Conservation (phyloP, 2,113 vertebrate species). For the Mesembrinibis cayennensis region DNA sequence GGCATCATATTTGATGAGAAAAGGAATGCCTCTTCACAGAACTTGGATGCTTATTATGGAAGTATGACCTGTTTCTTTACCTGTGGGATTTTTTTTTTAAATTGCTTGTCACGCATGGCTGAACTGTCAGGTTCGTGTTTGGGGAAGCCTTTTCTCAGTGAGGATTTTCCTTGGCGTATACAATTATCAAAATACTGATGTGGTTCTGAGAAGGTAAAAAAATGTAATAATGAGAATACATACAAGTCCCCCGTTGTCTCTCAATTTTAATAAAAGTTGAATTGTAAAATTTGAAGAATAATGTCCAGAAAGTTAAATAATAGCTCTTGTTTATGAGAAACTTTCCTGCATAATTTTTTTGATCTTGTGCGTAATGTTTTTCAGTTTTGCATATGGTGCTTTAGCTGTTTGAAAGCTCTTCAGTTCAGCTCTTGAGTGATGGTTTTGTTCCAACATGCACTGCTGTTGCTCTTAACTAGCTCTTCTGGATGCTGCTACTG, state of each 20-base stretch:
- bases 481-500: not conserved
- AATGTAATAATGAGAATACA: not conserved
- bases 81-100: not conserved
- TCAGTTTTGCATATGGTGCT: not conserved
- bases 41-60: not conserved
- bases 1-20: not conserved
- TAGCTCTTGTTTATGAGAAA: not conserved
- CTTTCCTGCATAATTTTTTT: not conserved
- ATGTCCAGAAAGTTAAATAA: not conserved
- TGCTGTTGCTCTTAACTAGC: not conserved
- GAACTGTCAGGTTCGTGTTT: not conserved
- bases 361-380: not conserved
- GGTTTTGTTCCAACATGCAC: not conserved
- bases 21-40: not conserved
- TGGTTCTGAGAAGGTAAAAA: not conserved
- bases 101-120: rapidly evolving
- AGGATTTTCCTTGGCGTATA: not conserved
- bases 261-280: not conserved
- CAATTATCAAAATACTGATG: not conserved
- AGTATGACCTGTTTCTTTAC: not conserved
- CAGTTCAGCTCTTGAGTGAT: not conserved
- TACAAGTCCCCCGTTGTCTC: not conserved
- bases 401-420: not conserved
- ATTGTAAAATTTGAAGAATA: not conserved
- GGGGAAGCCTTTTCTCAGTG: not conserved